Base-by-base conservation (phyloP, 2,888 invertebrate genomes). In the Octodonta nipae region DNA sequence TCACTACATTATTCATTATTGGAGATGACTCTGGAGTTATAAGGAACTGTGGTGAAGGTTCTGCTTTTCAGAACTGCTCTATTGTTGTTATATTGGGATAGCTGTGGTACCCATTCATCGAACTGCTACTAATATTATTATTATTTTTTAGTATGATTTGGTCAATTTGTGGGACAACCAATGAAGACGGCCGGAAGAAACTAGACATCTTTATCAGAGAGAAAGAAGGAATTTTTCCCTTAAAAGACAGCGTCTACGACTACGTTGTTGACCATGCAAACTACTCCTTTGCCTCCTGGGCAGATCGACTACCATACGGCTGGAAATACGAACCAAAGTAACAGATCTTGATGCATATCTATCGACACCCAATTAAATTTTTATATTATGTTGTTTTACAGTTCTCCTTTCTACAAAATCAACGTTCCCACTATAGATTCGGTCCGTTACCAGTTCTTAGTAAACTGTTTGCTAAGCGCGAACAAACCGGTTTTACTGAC, bases 361-460 rank as follows among this genome's bases (percentile, higher is more conserved):
- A n/a, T n/a, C n/a, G n/a, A n/a, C n/a, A n/a, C n/a, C n/a, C n/a
- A n/a, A n/a, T n/a, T n/a, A n/a, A n/a, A n/a, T n/a, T n/a, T n/a
- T n/a, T n/a, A n/a, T n/a, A n/a, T 24, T 22, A 12, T 13, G 10
- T 27, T 4, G 4, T 13, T 12, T 20, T 30, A 7, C 56, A 85
- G 84, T 15, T 52, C 65, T 4, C 84, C 86, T 1, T 89, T 86
- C 65, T 83, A 81, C 64, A 78, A 75, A 55, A 80, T 88, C 45
- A 71, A 80, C 38, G 86, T 89, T 2, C 89, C 89, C 0, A 89
- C 88, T 0, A 76, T 86, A 15, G 89, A 91, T 58, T 85, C 86
- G 10, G 68, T 86, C n/a, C 70, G 89, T 5, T 85, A 89, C 52
- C 75, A 84, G 52, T 75, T 71, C 49, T 63, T 89, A 3, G 74